A percentile compares a stretch with the other conserved stretches of the same genome.
These are phyloP conservation scores for Gallinago jamesoni DNA, from an alignment of 2,113 vertebrate species.

Conservation along the genomic window DNA sequence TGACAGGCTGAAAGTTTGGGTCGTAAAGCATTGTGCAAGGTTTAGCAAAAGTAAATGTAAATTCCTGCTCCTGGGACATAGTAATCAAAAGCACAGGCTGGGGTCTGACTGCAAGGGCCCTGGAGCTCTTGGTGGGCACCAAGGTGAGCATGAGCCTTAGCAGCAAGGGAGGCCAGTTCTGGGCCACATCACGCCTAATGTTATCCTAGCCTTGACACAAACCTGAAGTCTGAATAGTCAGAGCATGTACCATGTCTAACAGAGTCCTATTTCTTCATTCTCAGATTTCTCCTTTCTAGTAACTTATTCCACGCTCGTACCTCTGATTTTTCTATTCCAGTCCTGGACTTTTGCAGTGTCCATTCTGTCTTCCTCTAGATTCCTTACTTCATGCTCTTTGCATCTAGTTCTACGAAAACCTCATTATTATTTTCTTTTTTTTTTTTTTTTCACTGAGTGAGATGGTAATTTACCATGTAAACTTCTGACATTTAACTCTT, in stretches of 20 bases:
- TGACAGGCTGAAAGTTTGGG: not conserved
- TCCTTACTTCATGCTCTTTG: not conserved
- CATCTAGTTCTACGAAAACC: not conserved
- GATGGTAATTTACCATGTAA: not conserved
- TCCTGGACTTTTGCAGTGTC: not conserved
- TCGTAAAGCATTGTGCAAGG: fast-evolving
- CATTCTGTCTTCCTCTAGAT: not conserved
- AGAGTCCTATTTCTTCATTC: not conserved
- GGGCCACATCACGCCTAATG: not conserved
- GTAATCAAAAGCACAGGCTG: not conserved
- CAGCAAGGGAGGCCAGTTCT: not conserved
- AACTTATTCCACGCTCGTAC: not conserved
- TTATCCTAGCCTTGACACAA: not conserved
- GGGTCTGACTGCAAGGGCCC: not conserved
- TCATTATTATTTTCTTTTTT: not conserved
- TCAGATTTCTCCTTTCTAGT: not conserved
- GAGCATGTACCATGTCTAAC: not conserved
- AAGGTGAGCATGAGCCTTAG: not conserved
- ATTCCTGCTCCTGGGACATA: not conserved
- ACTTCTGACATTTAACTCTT: constrained; percentile 12
- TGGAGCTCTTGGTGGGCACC: not conserved
- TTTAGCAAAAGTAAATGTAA: not conserved
- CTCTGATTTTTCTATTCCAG: not conserved
- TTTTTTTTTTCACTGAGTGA: not conserved
- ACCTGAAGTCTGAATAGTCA: not conserved